These are phyloP conservation scores for Glyptemys insculpta DNA, from an alignment of 2,797 vertebrate genomes.

Conservation along the genomic window DNA sequence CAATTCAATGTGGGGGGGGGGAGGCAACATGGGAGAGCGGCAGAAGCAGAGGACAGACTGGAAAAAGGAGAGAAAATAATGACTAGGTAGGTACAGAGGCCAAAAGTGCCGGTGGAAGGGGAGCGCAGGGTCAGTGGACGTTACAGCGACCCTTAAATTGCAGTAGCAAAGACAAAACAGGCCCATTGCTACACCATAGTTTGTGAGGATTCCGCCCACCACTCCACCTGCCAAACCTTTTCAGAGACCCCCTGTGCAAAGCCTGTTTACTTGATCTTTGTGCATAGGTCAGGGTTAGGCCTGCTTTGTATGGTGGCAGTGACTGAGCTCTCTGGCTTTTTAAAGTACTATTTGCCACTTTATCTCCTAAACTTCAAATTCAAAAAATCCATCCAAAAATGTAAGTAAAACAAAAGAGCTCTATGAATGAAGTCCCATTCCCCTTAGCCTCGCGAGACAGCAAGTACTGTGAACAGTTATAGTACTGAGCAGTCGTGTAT, in stretches of 20 bases:
- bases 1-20: conserved; percentile 55
- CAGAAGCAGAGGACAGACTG: not conserved
- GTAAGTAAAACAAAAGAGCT: conserved; percentile 46
- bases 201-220: not conserved
- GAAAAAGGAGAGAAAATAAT: conserved; percentile 34
- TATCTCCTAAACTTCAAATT: no score
- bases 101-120: not conserved
- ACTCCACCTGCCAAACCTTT: not conserved
- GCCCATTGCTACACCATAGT: not conserved
- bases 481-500: conserved; percentile 38
- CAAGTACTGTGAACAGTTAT: conserved; percentile 55
- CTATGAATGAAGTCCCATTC: conserved; percentile 16
- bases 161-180: not conserved
- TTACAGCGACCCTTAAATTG: not conserved
- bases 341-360: not conserved
- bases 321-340: not conserved
- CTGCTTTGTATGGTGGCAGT: not conserved
- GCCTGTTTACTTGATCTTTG: not conserved
- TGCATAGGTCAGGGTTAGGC: not conserved
- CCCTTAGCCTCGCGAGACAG: conserved; percentile 60
- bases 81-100: not conserved
- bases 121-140: not conserved
- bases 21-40: conserved; percentile 36
- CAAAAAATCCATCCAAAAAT: conserved; percentile 23
- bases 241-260: not conserved